These are phyloP conservation scores for Spicauda simplicius DNA, from an alignment of 2,888 invertebrate genomes.

Conservation along the genomic window DNA sequence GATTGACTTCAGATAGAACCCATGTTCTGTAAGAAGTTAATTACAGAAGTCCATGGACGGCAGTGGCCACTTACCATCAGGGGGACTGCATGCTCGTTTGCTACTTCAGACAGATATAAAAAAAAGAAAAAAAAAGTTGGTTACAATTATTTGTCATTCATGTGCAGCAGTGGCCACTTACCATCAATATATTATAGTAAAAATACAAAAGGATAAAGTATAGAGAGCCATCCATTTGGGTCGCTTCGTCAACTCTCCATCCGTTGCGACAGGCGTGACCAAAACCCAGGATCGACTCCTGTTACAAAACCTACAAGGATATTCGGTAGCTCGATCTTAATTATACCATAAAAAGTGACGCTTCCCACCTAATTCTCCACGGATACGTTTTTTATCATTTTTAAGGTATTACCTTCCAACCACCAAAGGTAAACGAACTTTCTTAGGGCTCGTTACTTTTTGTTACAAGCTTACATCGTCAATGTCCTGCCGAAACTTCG, in stretches of 20 bases:
- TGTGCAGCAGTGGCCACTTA: no score
- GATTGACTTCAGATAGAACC: no score
- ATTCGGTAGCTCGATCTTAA: slow-evolving; percentile 67
- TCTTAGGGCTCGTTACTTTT: slow-evolving; percentile 11
- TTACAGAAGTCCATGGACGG: no score
- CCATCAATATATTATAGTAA: not conserved
- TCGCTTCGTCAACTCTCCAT: slow-evolving; percentile 41
- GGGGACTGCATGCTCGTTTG: no score
- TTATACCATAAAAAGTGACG: slow-evolving; percentile 51
- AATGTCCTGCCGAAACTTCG: not conserved
- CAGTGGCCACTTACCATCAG: no score
- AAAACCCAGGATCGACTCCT: slow-evolving; percentile 52
- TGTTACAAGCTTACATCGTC: slow-evolving; percentile 1
- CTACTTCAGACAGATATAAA: no score
- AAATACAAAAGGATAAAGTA: no score
- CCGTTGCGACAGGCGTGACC: slow-evolving; percentile 50
- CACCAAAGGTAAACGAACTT: slow-evolving; percentile 26
- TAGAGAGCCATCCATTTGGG: not conserved
- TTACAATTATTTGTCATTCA: no score
- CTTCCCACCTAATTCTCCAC: slow-evolving; percentile 55
- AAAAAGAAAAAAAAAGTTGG: no score
- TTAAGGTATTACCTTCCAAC: slow-evolving; percentile 32
- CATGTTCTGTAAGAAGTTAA: no score
- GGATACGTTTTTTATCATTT: slow-evolving; percentile 46
- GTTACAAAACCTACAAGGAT: slow-evolving; percentile 55